Conservation (phyloP, 2,888 invertebrate species). For the Empis livida region DNA sequence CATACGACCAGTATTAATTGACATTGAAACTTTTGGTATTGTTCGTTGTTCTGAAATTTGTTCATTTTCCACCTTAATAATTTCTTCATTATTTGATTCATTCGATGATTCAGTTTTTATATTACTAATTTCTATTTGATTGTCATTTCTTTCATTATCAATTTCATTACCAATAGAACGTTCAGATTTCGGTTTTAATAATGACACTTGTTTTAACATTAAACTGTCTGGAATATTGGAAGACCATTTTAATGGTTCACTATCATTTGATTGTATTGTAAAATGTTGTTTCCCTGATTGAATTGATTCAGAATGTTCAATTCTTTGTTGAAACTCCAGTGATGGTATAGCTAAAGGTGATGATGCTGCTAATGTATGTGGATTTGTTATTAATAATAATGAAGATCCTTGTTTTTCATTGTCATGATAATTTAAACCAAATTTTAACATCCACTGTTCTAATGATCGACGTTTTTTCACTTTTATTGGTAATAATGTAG, state of each 20-base stretch:
- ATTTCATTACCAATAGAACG: neutral
- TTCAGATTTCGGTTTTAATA: conserved; percentile 16
- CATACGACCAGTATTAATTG: conserved; percentile 18
- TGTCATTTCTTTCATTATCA: neutral
- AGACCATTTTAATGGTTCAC: neutral
- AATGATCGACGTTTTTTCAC: conserved; percentile 22
- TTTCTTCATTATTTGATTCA: neutral
- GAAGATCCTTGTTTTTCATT: neutral
- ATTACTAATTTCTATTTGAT: conserved; percentile 1
- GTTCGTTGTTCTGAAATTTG: too few relatives aligned
- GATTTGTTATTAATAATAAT: too few relatives aligned
- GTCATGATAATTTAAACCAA: conserved; percentile 1
- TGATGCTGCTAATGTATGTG: too few relatives aligned
- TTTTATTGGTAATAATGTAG: conserved; percentile 19
- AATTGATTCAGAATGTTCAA: too few relatives aligned
- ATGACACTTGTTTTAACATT: conserved; percentile 11
- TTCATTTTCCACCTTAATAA: too few relatives aligned
- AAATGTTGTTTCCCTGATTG: too few relatives aligned
- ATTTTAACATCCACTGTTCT: conserved; percentile 25
- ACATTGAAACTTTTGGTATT: neutral
- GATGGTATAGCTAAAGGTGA: too few relatives aligned
- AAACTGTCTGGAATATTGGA: neutral
- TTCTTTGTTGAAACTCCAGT: too few relatives aligned
- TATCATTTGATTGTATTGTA: neutral
- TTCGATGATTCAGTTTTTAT: neutral